phyloP scores from a whole-genome alignment of 2,888 invertebrate genomes.

The Portevinia maculata region DNA sequence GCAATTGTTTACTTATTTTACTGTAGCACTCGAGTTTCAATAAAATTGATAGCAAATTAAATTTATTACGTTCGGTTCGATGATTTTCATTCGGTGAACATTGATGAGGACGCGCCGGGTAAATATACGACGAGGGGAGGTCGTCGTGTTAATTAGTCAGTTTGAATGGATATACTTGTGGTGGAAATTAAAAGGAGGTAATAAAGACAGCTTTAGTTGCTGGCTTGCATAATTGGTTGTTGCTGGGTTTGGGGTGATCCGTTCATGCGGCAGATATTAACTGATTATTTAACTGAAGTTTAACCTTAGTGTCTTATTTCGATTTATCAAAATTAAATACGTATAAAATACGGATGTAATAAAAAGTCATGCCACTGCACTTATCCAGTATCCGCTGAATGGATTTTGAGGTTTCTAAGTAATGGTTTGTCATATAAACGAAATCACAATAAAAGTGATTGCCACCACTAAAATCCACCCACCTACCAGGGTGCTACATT shows the following conservation, averaged over 20 bases:
- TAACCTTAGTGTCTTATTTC: no score
- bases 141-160: constrained; percentile 16
- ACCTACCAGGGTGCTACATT: no score
- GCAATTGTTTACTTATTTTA: constrained; percentile 5
- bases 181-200: constrained; percentile 4
- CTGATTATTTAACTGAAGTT: not conserved
- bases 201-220: no score
- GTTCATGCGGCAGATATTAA: not conserved
- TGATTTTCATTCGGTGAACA: constrained; percentile 42
- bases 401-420: not conserved
- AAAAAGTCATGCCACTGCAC: no score
- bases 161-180: not conserved
- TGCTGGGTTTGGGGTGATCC: no score
- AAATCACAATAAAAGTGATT: constrained; percentile 31
- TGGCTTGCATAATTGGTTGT: no score
- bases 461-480: constrained; percentile 11
- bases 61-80: constrained; percentile 52
- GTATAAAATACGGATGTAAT: no score
- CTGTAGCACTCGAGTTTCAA: constrained; percentile 13
- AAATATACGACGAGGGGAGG: no score
- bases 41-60: constrained; percentile 63
- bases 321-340: no score
- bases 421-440: constrained; percentile 17
- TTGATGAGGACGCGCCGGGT: constrained; percentile 28
- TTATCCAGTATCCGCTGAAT: no score